phyloP scores from a whole-genome alignment of 2,888 invertebrate species.

The Sepiola atlantica region DNA sequence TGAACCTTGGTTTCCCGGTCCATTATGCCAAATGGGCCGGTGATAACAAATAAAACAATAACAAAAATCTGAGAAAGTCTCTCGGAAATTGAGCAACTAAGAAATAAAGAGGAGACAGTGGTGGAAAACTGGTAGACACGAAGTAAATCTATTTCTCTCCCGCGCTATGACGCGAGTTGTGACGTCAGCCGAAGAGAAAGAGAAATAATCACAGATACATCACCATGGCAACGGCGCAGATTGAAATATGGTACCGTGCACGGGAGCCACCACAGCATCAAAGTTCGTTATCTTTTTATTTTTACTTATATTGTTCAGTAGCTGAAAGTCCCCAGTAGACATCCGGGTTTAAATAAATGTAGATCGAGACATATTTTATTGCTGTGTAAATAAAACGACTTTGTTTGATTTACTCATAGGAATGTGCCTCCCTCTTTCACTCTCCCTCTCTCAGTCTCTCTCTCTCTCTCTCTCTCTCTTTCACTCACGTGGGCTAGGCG shows the following conservation, averaged over 20 bases:
- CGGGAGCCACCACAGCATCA: not conserved
- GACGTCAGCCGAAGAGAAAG: not conserved
- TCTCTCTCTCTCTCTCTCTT: too few relatives aligned
- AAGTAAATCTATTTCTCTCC: not conserved
- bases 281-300: not conserved
- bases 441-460: too few relatives aligned
- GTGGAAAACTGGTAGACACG: not conserved
- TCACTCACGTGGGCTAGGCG: too few relatives aligned
- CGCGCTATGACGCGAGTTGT: conserved; percentile 5
- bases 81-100: not conserved
- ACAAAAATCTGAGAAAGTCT: not conserved
- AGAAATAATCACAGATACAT: not conserved
- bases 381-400: too few relatives aligned
- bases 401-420: too few relatives aligned
- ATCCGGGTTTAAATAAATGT: too few relatives aligned
- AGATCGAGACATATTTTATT: too few relatives aligned
- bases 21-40: too few relatives aligned
- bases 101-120: not conserved
- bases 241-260: not conserved
- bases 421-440: too few relatives aligned
- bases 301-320: not conserved
- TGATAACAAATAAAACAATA: too few relatives aligned
- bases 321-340: too few relatives aligned
- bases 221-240: not conserved
- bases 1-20: too few relatives aligned